Evolutionary conservation across 2,113 vertebrate species (phyloP), one percentile per base, ranked within the genome.

Genomic region (Zingel zingel): DNA sequence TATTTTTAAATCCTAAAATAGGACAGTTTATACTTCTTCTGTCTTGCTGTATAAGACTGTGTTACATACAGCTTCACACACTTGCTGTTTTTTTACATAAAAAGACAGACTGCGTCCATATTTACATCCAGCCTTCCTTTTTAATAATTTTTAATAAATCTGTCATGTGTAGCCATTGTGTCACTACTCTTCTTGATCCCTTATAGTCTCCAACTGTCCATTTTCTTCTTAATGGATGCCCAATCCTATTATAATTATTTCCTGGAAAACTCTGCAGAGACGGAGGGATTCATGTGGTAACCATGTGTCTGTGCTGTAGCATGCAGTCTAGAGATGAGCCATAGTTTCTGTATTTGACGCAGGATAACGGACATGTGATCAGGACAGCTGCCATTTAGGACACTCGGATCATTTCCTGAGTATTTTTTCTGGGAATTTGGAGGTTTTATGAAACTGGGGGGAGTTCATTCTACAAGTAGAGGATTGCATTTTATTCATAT

Each of bases 241-340:
- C 53, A 80, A 85, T 94, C 89, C 91, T 84, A 87, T 94, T 89
- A 84, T 7, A 10, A 84, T 73, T 68, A 62, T 86, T 91, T 90
- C 88, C 86, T 87, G 78, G 84, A 87, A 93, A 90, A 79, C 64
- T 85, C 39, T 63, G 82, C 86, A 86, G 84, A 84, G 71, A 69
- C 57, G 10, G 15, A 48, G 58, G 50, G 56, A 48, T 50, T 62
- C 63, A 53, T 65, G 48, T 73, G 69, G 18, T 15, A 13, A 51
- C 76, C 45, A 47, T 54, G 59, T 65, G 67, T 62, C 18, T 53
- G 63, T 51, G 43, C 47, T 51, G 63, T 14, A 77, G 57, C 50
- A 27, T 47, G 56, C 58, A 59, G 75, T 10, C 18, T 61, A n/a
- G 19, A 61, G 57, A 74, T 59, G 65, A 67, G 45, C 21, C 72